phyloP scores from a whole-genome alignment of 1,140 invertebrate species.

The Aleiodes sp. region DNA sequence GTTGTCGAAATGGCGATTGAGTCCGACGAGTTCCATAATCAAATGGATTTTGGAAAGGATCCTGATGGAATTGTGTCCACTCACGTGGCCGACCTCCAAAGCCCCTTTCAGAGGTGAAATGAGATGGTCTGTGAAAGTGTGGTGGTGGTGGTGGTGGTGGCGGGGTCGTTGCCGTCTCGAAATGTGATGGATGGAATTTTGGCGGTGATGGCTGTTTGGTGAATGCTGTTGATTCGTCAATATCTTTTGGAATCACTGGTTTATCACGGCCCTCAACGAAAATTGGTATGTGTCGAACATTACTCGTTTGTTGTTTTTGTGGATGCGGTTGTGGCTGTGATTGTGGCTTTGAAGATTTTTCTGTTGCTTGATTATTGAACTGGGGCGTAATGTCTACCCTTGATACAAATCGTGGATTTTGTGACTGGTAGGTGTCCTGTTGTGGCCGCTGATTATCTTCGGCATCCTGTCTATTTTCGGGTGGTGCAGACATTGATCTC shows the following conservation, averaged over 20 bases:
- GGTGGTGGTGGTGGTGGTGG: too few species aligned
- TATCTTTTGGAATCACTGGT: conserved; percentile 73
- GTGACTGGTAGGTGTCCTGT: conserved; percentile 48
- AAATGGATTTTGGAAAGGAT: conserved; percentile 42
- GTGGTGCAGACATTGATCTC: conserved; percentile 76
- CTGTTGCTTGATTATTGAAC: conserved; percentile 17
- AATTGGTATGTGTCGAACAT: conserved; percentile 85
- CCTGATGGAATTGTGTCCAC: conserved; percentile 46
- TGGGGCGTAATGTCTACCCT: conserved; percentile 69
- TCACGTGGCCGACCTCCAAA: conserved; percentile 39
- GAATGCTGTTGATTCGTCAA: conserved; percentile 40
- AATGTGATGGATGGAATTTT: conserved; percentile 47
- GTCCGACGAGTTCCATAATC: conserved; percentile 22
- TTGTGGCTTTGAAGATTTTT: conserved; percentile 40
- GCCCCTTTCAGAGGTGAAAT: conserved; percentile 43
- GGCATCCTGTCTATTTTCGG: conserved; percentile 56
- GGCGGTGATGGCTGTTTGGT: conserved; percentile 59
- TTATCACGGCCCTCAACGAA: conserved; percentile 85
- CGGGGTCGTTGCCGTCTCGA: too few species aligned
- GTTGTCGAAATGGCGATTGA: conserved; percentile 44
- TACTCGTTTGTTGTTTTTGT: conserved; percentile 50
- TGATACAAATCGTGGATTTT: conserved; percentile 62
- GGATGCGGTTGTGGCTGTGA: conserved; percentile 47
- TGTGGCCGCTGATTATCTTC: conserved; percentile 37
- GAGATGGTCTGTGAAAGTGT: conserved; percentile 52